Percentiles rank a stretch among this genome's conserved stretches.
These are phyloP conservation scores for Drosophila villosipedis DNA, from an alignment of 2,888 invertebrate species.

Conservation along the genomic window DNA sequence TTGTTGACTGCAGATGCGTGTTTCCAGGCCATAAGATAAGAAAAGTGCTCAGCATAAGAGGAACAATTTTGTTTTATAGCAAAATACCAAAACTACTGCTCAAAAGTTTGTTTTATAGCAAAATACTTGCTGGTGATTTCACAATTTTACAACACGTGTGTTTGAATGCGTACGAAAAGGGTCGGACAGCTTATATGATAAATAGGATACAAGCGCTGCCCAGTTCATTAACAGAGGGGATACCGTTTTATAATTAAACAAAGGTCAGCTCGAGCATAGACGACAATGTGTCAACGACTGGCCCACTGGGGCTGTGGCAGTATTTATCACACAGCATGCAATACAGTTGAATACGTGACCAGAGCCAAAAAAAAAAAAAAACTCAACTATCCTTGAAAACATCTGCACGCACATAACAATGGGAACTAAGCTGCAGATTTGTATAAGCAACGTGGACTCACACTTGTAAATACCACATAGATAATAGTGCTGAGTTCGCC, in stretches of 20 bases:
- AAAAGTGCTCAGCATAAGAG: background rate
- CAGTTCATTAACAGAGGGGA: slow-evolving; percentile 43
- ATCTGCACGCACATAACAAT: slow-evolving; percentile 9
- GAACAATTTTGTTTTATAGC: background rate
- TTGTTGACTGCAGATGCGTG: background rate
- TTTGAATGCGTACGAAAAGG: slow-evolving; percentile 17
- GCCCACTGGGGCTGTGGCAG: slow-evolving; percentile 13
- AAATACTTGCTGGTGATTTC: background rate
- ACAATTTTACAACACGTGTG: slow-evolving; percentile 11
- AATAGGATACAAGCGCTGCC: slow-evolving; percentile 8
- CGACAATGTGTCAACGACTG: slow-evolving; percentile 64
- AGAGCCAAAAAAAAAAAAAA: background rate
- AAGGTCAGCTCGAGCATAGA: slow-evolving; percentile 46
- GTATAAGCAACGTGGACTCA: slow-evolving; percentile 12
- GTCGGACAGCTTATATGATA: slow-evolving; percentile 24
- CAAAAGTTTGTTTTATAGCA: background rate
- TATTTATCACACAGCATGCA: slow-evolving; percentile 58
- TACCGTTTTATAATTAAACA: slow-evolving; percentile 61
- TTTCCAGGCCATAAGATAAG: background rate
- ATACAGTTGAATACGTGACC: slow-evolving; percentile 59
- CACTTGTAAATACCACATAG: slow-evolving; percentile 48
- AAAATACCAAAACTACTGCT: background rate
- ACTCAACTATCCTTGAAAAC: slow-evolving; percentile 51
- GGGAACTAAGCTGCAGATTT: slow-evolving; percentile 31
- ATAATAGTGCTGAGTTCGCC: background rate